A percentile compares a stretch with the other conserved stretches of the same genome.
Conservation (phyloP, 2,797 vertebrate genomes). For the Microctenopoma stevenorrisi region DNA sequence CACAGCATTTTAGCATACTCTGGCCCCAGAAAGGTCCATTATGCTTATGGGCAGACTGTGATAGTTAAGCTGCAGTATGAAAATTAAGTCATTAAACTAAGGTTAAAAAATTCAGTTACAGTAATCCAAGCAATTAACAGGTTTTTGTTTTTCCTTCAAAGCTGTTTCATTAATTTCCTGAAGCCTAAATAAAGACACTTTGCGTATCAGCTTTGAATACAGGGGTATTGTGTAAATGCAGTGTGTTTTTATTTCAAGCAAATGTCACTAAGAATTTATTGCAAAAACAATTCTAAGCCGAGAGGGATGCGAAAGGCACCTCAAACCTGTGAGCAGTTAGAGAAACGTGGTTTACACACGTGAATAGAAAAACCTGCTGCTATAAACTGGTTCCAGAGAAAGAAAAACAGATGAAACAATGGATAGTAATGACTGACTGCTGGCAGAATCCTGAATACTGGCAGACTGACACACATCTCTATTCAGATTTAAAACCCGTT, state of each 20-base stretch:
- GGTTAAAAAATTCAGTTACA: neutral
- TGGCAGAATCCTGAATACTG: neutral
- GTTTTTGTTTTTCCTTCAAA: neutral
- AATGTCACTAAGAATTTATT: no score
- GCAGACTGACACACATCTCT: neutral
- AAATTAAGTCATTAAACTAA: neutral
- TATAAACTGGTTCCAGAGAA: neutral
- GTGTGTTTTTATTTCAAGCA: no score
- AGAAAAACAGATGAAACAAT: neutral
- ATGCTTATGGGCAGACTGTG: constrained; percentile 2
- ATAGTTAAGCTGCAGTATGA: neutral
- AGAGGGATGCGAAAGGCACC: neutral
- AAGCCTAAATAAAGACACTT: neutral
- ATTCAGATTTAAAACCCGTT: constrained; percentile 23
- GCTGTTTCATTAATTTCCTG: neutral
- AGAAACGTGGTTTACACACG: neutral
- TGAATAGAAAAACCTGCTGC: constrained; percentile 1
- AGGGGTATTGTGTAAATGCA: no score
- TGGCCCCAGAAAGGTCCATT: constrained; percentile 3
- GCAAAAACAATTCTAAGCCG: no score
- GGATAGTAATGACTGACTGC: neutral
- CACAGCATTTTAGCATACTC: constrained; percentile 57
- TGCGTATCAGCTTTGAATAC: neutral
- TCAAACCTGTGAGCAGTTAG: neutral
- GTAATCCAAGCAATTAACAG: neutral